Base-by-base conservation (phyloP, 2,113 vertebrate species). In the Acanthisitta chloris region DNA sequence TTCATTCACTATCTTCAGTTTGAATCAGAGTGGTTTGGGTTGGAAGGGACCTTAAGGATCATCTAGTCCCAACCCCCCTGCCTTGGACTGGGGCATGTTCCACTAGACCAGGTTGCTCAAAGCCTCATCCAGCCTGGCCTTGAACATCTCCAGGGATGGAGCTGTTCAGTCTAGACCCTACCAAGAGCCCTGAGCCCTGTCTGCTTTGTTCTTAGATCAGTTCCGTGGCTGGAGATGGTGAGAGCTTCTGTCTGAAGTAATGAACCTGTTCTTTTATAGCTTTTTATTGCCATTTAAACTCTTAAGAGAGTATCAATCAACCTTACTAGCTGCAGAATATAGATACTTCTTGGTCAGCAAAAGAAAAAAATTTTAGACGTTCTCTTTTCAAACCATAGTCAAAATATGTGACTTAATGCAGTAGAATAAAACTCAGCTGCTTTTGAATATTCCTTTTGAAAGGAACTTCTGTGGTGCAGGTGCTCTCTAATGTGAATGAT, bases 101-200 rank as follows among this genome's bases (percentile, higher is more conserved):
- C 38, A 18, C 23, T 34, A 46, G 19, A 31, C 6, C 19, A 52
- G 38, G 6, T 25, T 59, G 61, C 38, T 74, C 52, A 59, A n/a
- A 59, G 29, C 70, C n/a, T 4, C 3, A 6, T 59, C 28, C 52
- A 67, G 0, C 29, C 11, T 40, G n/a, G 5, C n/a, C 62, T 40
- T 54, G 46, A 40, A 12, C 38, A 31, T n/a, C 46, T 21, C 28
- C 24, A 52, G 29, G 61, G 14, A 4, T 69, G 54, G 46, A 79
- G 31, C 13, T 26, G 8, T 59, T 74, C 43, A 33, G 57, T 51
- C n/a, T 28, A 86, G 40, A 48, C 36, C 17, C 6, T 54, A 29
- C 25, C 17, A 45, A 58, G 43, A 78, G 23, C 33, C 7, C 33
- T 33, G 43, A 78, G 23, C 33, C 7, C 33, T 33, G 31, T 20